Evolutionary conservation across 1,140 invertebrate genomes (phyloP), one percentile per base, ranked within the genome.

Genomic region (Zaprionus nigranus): DNA sequence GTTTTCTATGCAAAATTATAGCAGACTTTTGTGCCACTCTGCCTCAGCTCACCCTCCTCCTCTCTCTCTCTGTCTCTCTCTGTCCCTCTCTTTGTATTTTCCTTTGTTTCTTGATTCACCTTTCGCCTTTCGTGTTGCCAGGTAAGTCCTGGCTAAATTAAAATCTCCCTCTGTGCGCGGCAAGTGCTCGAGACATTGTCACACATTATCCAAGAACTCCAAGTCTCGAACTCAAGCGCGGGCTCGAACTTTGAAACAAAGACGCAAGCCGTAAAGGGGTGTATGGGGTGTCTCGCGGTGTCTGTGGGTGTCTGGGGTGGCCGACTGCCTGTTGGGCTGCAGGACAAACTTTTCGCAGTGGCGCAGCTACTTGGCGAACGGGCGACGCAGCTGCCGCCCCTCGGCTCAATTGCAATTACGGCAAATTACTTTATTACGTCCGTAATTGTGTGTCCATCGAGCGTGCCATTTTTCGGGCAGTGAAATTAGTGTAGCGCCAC

Each of bases 351-450:
- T 77, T 77, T 51, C 66, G 49, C 72, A 26, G 54, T 58, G 51
- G 13, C 61, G n/a, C 66, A 49, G 63, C 59, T 63, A 53, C 62
- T 79, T 72, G 56, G 36, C 30, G 30, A 34, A 34, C 30, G 36
- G 60, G 9, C 20, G 58, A 63, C 73, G 57, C 72, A 71, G 34
- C 60, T 62, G 77, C 71, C 71, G 54, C 62, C 70, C 58, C 71
- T 80, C 72, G 80, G 79, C 90, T 91, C 88, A 83, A 91, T 91
- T 88, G 90, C 90, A 91, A 91, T 91, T 91, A 91, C 85, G 85
- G 81, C 80, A 91, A 91, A 91, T 91, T 90, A 90, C 82, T 91
- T 91, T 91, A 91, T 91, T 91, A 91, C 90, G 91, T 91, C 88
- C 90, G 90, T 91, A 91, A 91, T 91, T 91, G 90, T 91, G 85